Evolutionary conservation across 1,140 invertebrate species (phyloP).

Genomic region (Ceratitis capitata): DNA sequence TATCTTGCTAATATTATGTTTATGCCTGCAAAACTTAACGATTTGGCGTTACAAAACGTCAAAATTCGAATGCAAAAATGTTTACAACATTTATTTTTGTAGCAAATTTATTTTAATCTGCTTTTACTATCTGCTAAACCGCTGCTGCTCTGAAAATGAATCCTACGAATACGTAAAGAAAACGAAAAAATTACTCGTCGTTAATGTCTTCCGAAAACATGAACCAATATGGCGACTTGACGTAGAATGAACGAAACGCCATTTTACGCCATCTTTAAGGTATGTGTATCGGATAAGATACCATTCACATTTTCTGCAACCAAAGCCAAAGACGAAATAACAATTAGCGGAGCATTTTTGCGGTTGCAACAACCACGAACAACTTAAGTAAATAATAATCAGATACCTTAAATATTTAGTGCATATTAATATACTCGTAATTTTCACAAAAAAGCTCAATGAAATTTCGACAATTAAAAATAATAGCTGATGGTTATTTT

Average conservation of each 20-base stretch:
- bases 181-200: conserved; percentile 37
- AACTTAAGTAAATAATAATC: no score
- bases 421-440: no score
- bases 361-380: no score
- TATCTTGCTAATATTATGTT: neutral
- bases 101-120: conserved; percentile 32
- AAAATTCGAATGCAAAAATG: conserved; percentile 29
- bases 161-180: conserved; percentile 7
- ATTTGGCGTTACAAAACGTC: conserved; percentile 7
- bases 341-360: no score
- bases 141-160: conserved; percentile 9
- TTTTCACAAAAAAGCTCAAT: no score
- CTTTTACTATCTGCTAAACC: neutral
- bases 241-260: conserved; percentile 13
- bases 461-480: no score
- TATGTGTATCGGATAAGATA: neutral
- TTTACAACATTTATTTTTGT: conserved; percentile 37
- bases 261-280: conserved; percentile 14
- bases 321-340: no score
- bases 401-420: no score
- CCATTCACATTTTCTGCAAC: conserved; percentile 8
- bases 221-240: conserved; percentile 24
- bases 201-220: conserved; percentile 14
- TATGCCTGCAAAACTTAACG: neutral
- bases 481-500: no score